Conservation (phyloP, 2,797 vertebrate genomes). For the Enteromius unitaeniatus region DNA sequence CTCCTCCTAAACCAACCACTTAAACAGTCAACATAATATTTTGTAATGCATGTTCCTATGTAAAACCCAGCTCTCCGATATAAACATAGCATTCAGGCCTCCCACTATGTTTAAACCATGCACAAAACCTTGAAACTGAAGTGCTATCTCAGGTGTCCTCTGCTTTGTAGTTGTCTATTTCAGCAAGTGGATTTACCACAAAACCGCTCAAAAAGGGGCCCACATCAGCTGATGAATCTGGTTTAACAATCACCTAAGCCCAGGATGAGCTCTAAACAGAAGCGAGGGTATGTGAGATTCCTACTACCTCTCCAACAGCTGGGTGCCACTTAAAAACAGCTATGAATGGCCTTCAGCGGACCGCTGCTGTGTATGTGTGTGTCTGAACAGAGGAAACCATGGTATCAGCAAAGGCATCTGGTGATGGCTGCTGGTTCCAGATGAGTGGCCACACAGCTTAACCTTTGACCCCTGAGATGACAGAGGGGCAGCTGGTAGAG, state of each 20-base stretch:
- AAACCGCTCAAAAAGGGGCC: slow-evolving; percentile 51
- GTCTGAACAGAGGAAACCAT: slow-evolving; percentile 56
- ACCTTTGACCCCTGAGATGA: slow-evolving; percentile 55
- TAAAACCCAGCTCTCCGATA: background rate
- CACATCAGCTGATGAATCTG: slow-evolving; percentile 52
- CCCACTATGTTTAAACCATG: slow-evolving; percentile 41
- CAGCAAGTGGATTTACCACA: slow-evolving; percentile 56
- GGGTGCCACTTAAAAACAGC: slow-evolving; percentile 63
- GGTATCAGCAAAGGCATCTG: slow-evolving; percentile 66
- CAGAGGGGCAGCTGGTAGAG: slow-evolving; percentile 48
- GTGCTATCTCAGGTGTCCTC: slow-evolving; percentile 51
- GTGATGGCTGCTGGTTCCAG: slow-evolving; percentile 63
- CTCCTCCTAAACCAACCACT: background rate
- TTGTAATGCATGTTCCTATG: background rate
- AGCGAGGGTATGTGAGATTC: slow-evolving; percentile 28
- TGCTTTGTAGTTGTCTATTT: slow-evolving; percentile 54
- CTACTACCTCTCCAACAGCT: slow-evolving; percentile 60
- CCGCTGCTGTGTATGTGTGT: slow-evolving; percentile 39
- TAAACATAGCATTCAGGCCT: slow-evolving; percentile 3
- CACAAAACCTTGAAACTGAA: slow-evolving; percentile 50
- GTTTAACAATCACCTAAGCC: slow-evolving; percentile 58
- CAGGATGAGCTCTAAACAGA: slow-evolving; percentile 35
- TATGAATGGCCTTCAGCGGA: slow-evolving; percentile 64
- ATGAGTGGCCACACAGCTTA: slow-evolving; percentile 63
- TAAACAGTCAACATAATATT: background rate